Base-by-base conservation (phyloP, 2,797 vertebrate genomes). In the Spea hammondii region DNA sequence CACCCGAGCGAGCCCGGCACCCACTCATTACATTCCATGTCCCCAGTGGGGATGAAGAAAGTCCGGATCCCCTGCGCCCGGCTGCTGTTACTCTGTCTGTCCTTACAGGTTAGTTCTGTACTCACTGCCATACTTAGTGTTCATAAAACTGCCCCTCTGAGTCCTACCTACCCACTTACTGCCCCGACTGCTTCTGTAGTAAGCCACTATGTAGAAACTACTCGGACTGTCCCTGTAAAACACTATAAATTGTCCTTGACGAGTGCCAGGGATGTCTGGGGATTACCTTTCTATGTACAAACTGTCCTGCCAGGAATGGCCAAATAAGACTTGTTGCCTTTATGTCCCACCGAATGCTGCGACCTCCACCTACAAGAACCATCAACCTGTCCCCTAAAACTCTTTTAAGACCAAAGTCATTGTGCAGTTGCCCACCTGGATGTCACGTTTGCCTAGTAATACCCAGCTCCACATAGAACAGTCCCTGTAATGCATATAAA, bases 71-170 rank as follows among this genome's bases (percentile, higher is more conserved):
- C 8, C 6, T 54, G 48, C 55, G 64, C 32, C 32, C 32, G 32
- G 32, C 53, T 46, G 51, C 1, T 66, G 11, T 64, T 81, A 47
- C 68, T 81, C 47, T 48, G 53, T 45, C 0, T 66, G 2, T 60
- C 71, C 47, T 13, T 81, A 12, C 79, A 81, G 74, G 79, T 81
- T 0, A 81, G 79, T 79, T 4, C 14, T 59, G 12, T 46, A 32
- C 51, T 45, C 8, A 10, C 4, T 75, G 47, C 5, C 54, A n/a
- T 17, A 47, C 47, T 48, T 11, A 2, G 1, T 32, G 32, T 32
- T 32, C 32, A 2, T 32, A 10, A 2, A 8, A 55, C 32, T 69
- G 47, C 57, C 47, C 55, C 17, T 45, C 17, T 14, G 8, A 49
- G 47, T 77, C 3, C 4, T n/a, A 62, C 11, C 5, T 5, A 5